Evolutionary conservation across 2,113 vertebrate genomes (phyloP).

Genomic region (Halcyon malimbica): DNA sequence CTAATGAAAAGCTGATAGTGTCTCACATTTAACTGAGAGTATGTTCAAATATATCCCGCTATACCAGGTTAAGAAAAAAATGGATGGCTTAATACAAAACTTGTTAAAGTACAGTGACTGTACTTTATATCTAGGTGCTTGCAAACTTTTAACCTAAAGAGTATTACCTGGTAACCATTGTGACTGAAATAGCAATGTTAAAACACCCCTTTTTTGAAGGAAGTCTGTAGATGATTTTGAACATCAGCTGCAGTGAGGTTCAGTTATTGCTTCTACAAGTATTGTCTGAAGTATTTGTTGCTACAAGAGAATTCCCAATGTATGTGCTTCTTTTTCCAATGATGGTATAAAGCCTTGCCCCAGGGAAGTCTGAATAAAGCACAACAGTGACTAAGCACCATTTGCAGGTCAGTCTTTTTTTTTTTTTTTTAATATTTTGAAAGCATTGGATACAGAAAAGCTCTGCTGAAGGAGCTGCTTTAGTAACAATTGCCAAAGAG

Average conservation of each 20-base stretch:
- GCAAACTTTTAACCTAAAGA: slow-evolving; percentile 30
- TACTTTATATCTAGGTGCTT: background rate
- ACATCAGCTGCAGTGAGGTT: background rate
- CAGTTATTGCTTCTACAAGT: background rate
- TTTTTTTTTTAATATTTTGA: background rate
- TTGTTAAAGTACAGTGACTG: background rate
- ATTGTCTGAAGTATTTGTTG: slow-evolving; percentile 7
- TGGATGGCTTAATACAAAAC: slow-evolving; percentile 20
- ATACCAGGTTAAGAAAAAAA: slow-evolving; percentile 34
- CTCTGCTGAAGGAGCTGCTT: background rate
- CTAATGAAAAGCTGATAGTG: background rate
- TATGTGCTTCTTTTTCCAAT: background rate
- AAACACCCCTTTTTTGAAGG: background rate
- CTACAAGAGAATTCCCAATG: background rate
- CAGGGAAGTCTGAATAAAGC: background rate
- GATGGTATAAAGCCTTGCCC: background rate
- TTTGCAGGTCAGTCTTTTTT: background rate
- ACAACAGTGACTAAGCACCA: slow-evolving; percentile 43
- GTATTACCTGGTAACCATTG: background rate
- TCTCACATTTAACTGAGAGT: background rate
- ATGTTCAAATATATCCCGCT: background rate
- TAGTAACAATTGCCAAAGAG: background rate
- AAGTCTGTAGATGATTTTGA: background rate
- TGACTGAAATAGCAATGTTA: background rate
- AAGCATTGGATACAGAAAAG: background rate